Conservation (phyloP, 1,140 invertebrate species). For the Macrostomum lignano region DNA sequence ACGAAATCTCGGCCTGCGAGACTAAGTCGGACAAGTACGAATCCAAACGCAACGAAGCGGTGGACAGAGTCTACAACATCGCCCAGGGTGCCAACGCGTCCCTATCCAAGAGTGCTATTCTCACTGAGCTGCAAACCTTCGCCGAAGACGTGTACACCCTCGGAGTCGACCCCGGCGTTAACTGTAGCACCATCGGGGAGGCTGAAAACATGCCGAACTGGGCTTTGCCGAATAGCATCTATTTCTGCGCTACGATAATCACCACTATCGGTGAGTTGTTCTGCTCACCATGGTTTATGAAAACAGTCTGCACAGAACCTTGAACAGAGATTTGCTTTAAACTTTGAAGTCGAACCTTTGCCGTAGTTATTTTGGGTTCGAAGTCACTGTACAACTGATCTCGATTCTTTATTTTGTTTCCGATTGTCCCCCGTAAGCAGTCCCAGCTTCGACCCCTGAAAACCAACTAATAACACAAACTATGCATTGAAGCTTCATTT, state of each 20-base stretch:
- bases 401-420: too few relatives aligned
- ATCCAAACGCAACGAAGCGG: not conserved
- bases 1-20: constrained; percentile 1
- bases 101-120: not conserved
- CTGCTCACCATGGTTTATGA: too few relatives aligned
- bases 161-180: not conserved
- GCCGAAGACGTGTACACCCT: not conserved
- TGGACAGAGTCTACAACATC: not conserved
- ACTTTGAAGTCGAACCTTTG: too few relatives aligned
- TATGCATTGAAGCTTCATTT: too few relatives aligned
- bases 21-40: constrained; percentile 1
- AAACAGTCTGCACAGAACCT: too few relatives aligned
- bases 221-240: constrained; percentile 48
- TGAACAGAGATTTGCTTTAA: too few relatives aligned
- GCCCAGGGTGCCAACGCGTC: not conserved
- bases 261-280: constrained; percentile 57
- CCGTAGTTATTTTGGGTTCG: too few relatives aligned
- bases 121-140: constrained; percentile 1
- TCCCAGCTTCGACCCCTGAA: too few relatives aligned
- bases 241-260: constrained; percentile 75
- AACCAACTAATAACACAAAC: too few relatives aligned
- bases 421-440: too few relatives aligned
- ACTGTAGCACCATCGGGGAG: not conserved
- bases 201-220: constrained; percentile 26
- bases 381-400: too few relatives aligned